Conservation (phyloP, 2,888 invertebrate genomes). For the Calliopum simillimum region DNA sequence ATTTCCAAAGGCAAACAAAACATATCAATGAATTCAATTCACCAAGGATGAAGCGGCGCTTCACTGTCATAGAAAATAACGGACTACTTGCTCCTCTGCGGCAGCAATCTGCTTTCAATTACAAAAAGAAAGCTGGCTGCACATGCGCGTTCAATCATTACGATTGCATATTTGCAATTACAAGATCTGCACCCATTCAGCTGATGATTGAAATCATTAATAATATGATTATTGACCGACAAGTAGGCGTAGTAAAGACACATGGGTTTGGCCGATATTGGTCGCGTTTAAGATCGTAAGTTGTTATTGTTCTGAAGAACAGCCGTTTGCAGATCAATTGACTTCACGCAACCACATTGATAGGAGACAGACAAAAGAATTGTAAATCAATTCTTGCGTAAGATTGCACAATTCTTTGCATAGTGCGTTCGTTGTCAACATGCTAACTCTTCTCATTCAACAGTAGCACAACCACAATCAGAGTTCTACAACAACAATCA, state of each 20-base stretch:
- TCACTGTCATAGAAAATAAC: constrained; percentile 9
- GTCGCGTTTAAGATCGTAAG: background rate
- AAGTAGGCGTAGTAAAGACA: background rate
- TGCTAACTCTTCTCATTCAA: constrained; percentile 15
- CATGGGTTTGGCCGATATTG: background rate
- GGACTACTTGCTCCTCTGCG: constrained; percentile 6
- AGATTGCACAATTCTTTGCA: background rate
- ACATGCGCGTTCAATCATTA: background rate
- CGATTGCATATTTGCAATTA: background rate
- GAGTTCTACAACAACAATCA: background rate
- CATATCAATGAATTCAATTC: constrained; percentile 17
- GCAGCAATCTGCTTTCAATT: constrained; percentile 9
- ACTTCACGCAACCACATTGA: constrained; percentile 12
- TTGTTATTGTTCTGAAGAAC: background rate
- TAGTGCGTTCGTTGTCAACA: constrained; percentile 7
- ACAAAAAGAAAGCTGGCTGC: constrained; percentile 3
- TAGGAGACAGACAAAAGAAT: background rate
- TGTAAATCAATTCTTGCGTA: constrained; percentile 19
- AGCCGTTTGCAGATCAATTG: constrained; percentile 18
- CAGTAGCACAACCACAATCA: background rate
- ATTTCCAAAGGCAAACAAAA: background rate
- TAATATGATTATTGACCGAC: constrained; percentile 18
- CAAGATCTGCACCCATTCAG: background rate
- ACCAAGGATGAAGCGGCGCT: constrained; percentile 20
- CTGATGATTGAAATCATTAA: background rate